Percentiles rank a stretch among this genome's conserved stretches.
Conservation (phyloP, 2,888 invertebrate genomes). For the Andrena flavipes region DNA sequence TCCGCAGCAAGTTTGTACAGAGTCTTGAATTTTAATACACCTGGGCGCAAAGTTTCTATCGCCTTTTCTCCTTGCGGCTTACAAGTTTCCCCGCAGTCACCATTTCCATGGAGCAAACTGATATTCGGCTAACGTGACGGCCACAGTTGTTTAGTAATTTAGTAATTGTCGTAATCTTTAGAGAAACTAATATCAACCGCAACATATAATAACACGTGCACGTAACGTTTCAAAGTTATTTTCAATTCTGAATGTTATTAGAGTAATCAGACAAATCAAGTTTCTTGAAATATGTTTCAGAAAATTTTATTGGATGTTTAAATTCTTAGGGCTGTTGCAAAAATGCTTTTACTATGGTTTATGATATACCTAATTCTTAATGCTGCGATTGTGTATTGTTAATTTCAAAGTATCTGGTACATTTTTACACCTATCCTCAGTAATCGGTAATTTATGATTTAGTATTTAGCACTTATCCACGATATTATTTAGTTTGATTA, state of each 20-base stretch:
- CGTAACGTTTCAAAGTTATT: background rate
- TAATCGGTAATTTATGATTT: too few species aligned
- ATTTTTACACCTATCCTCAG: too few species aligned
- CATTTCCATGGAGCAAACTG: constrained; percentile 35
- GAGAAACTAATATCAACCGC: background rate
- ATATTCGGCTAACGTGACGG: constrained; percentile 21
- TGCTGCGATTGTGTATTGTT: too few species aligned
- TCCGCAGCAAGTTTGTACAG: constrained; percentile 33
- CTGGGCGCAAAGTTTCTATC: constrained; percentile 39
- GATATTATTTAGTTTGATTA: too few species aligned
- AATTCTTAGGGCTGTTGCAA: too few species aligned
- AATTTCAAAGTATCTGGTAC: too few species aligned
- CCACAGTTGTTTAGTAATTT: background rate
- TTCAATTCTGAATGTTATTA: background rate
- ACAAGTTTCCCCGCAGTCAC: constrained; percentile 22
- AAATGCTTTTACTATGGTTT: too few species aligned
- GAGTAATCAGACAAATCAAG: background rate
- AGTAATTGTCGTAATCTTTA: background rate
- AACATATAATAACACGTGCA: background rate
- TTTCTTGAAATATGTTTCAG: background rate
- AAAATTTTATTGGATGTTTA: too few species aligned
- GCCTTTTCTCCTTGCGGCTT: constrained; percentile 29
- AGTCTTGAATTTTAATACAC: constrained; percentile 60
- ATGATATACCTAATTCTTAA: too few species aligned
- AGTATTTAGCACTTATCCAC: too few species aligned